Base-by-base conservation (phyloP, 1,140 invertebrate genomes). In the Temnothorax nylanderi region DNA sequence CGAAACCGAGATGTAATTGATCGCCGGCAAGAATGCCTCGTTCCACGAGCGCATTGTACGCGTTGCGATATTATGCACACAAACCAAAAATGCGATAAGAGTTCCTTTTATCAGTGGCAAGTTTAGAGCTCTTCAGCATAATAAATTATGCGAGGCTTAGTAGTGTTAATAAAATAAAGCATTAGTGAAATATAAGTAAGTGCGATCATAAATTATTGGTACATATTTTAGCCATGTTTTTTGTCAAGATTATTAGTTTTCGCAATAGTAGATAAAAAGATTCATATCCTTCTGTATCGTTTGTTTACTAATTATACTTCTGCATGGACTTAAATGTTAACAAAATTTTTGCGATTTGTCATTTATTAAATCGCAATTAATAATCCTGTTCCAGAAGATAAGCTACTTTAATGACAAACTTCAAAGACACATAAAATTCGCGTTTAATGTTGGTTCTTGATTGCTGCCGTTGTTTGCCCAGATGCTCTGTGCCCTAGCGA, bases 1-100 rank as follows among this genome's bases (percentile, higher is more conserved):
- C 80, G 80, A 34, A 84, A 75, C 54, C 69, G 80, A 74, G 54
- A 84, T 84, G 86, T 84, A 89, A 85, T 88, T 54, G 67, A 85
- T 64, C 47, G 62, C 47, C 49, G 7, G 26, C 44, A 77, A 75
- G 82, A 85, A 64, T 65, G 34, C 58, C 60, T 64, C 82, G 13
- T 62, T 49, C 41, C 54, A 13, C 65, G 3, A 6, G 51, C 65
- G 51, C 69, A 26, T 60, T 74, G 49, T 74, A 44, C 37, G 77
- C 34, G 44, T 44, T 44, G 74, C 69, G 41, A 74, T 37, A 84
- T 84, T 60, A 49, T 74, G 54, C 67, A 37, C 54, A 11, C 54
- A 47, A 4, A 75, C 10, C 18, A 84, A 60, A 26, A 75, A 47
- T 18, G n/a, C 54, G 54, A 84, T 21, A 56, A 72, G 16, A 13